phyloP scores from a whole-genome alignment of 1,140 invertebrate genomes.

The Conus betulinus region DNA sequence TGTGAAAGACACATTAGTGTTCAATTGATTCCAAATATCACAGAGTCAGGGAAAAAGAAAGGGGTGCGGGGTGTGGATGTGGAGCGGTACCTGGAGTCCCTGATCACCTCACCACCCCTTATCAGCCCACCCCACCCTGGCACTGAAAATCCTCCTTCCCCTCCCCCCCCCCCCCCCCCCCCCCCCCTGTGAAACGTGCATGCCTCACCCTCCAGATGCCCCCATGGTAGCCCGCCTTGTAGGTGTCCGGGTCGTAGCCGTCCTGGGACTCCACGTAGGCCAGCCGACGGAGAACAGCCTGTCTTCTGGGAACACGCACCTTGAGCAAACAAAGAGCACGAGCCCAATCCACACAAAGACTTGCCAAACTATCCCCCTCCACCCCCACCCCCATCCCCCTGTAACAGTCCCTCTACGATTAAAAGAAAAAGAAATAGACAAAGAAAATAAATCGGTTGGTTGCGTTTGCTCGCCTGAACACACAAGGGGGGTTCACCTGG shows the following conservation, averaged over 20 bases:
- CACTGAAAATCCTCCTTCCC: no score
- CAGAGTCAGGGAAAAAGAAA: no score
- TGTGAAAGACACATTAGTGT: no score
- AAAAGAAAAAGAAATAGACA: background rate
- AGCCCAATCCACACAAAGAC: background rate
- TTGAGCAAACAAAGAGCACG: constrained; percentile 34
- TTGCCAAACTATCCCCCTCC: no score
- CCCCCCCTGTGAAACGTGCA: background rate
- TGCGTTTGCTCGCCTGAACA: no score
- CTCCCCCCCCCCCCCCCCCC: no score
- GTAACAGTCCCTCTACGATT: background rate
- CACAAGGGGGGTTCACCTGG: no score
- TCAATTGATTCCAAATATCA: no score
- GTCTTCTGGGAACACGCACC: constrained; percentile 48
- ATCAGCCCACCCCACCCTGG: background rate
- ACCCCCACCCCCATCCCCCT: background rate
- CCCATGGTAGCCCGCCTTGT: constrained; percentile 49
- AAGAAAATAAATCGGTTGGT: no score
- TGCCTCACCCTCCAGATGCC: constrained; percentile 61
- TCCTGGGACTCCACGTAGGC: constrained; percentile 54
- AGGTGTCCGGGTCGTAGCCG: constrained; percentile 49
- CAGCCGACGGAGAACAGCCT: constrained; percentile 48
- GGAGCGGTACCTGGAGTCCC: background rate
- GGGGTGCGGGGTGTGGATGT: no score
- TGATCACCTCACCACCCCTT: background rate